Conservation (phyloP, 2,888 invertebrate genomes). For the Exocentrus adspersus region DNA sequence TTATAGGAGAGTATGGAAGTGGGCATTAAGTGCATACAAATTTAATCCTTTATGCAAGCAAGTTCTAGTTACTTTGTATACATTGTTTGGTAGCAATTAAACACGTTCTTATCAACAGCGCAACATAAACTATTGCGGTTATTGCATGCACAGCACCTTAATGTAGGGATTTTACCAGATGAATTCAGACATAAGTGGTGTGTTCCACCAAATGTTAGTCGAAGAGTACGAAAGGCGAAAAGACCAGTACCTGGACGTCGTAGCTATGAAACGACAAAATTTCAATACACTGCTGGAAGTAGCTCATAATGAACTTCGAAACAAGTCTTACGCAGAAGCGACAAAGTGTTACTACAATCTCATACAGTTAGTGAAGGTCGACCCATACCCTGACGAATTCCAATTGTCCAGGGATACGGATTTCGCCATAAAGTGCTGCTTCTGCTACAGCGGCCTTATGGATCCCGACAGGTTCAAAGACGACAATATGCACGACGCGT, state of each 20-base stretch:
- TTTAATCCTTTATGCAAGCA: no score
- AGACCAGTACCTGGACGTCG: slow-evolving; percentile 2
- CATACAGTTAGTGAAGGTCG: neutral
- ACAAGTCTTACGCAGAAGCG: neutral
- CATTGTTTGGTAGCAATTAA: no score
- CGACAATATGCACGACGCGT: neutral
- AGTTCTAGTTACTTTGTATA: no score
- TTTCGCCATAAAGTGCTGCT: slow-evolving; percentile 9
- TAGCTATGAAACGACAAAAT: neutral
- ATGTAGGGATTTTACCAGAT: neutral
- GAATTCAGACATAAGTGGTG: neutral
- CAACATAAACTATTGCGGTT: no score
- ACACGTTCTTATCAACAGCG: no score
- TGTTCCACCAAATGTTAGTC: slow-evolving; percentile 2
- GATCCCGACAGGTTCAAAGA: neutral
- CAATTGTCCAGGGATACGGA: neutral
- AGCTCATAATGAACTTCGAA: neutral
- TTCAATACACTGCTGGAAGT: neutral
- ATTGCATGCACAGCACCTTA: neutral
- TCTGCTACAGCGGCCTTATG: slow-evolving; percentile 4
- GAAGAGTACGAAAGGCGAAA: slow-evolving; percentile 12
- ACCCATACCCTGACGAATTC: slow-evolving; percentile 15
- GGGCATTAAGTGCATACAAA: no score
- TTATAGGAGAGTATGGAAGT: no score
- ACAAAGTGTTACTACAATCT: neutral